A percentile compares a stretch with the other conserved stretches of the same genome.
Conservation (phyloP, 2,888 invertebrate genomes). For the Eupithecia vulgata region DNA sequence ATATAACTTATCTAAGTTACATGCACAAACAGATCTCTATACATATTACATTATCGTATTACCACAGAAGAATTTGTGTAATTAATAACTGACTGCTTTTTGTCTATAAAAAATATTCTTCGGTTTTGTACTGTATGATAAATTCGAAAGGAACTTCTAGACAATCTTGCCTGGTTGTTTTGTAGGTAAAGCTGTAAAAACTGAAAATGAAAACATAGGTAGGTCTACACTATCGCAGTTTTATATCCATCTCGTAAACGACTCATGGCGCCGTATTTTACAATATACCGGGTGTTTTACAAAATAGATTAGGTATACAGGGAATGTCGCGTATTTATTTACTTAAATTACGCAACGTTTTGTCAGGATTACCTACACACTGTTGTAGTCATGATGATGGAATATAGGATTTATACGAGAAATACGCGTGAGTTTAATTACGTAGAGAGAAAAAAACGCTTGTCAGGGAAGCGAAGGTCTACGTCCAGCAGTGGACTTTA, state of each 20-base stretch:
- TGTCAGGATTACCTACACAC: neutral
- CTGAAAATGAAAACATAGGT: conserved; percentile 6
- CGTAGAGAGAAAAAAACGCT: neutral
- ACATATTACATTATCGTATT: too few species aligned
- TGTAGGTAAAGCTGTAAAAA: neutral
- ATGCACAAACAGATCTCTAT: too few species aligned
- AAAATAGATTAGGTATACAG: neutral
- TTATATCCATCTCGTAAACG: conserved; percentile 3
- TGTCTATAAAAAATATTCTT: too few species aligned
- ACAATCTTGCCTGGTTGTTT: neutral
- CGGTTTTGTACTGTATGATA: too few species aligned
- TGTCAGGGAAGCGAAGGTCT: neutral
- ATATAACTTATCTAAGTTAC: too few species aligned
- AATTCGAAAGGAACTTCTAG: neutral
- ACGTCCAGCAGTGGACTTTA: neutral
- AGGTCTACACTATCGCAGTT: neutral
- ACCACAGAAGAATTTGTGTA: too few species aligned
- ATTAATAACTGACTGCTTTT: too few species aligned
- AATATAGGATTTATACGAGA: neutral
- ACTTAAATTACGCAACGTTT: neutral
- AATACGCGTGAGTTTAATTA: neutral
- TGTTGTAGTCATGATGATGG: neutral
- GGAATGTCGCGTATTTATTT: neutral
- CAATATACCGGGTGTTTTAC: neutral
- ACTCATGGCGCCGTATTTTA: neutral